Conservation (phyloP, 2,113 vertebrate species). For the Charina bottae region DNA sequence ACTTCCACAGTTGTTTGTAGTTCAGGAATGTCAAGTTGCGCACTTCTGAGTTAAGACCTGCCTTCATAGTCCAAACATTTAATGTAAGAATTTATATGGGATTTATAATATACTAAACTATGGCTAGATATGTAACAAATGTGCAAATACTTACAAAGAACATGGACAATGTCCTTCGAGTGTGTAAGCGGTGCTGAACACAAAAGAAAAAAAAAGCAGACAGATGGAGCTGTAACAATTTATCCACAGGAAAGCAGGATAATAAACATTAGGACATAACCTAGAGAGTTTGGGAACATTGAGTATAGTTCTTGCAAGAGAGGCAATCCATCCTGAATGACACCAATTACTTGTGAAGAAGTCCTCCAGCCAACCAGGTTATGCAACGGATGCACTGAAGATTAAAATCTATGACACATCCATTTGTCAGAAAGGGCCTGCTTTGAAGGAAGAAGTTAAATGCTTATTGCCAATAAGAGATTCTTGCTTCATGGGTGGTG, state of each 20-base stretch:
- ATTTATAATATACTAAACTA: constrained; percentile 18
- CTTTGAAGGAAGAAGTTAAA: background rate
- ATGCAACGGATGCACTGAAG: background rate
- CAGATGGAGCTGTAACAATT: constrained; percentile 52
- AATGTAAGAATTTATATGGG: background rate
- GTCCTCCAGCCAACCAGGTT: background rate
- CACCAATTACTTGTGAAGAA: background rate
- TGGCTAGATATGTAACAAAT: background rate
- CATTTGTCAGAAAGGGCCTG: background rate
- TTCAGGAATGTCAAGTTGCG: background rate
- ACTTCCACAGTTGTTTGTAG: background rate
- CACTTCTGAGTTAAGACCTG: background rate
- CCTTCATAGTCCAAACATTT: background rate
- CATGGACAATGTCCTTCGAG: constrained; percentile 94
- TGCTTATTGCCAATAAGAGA: background rate
- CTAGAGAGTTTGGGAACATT: background rate
- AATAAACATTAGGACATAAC: background rate
- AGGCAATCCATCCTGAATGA: background rate
- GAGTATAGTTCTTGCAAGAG: background rate
- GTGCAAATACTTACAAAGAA: constrained; percentile 91
- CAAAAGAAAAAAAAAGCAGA: constrained; percentile 59
- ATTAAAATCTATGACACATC: background rate
- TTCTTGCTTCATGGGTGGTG: background rate
- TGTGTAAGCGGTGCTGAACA: constrained; percentile 90
- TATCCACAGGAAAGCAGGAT: background rate